Percentiles rank a stretch among this genome's conserved stretches.
Conservation (phyloP, 2,113 vertebrate species). For the Lagopus leucura region DNA sequence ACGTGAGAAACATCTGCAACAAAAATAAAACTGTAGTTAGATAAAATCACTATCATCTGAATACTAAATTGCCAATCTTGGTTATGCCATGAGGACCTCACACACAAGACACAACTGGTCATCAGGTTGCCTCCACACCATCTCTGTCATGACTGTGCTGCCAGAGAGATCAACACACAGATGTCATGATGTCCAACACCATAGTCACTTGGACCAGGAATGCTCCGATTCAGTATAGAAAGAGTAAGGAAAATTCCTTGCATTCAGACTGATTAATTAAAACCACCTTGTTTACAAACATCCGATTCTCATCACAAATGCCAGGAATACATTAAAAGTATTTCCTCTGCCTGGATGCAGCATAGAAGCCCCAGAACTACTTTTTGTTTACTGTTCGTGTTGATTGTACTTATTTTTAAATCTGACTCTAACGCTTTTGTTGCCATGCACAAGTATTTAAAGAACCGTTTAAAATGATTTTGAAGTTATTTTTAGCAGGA, state of each 20-base stretch:
- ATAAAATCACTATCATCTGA: background rate
- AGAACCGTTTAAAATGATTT: background rate
- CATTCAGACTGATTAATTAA: background rate
- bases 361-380: background rate
- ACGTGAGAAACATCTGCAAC: background rate
- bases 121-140: background rate
- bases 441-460: background rate
- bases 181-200: background rate
- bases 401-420: background rate
- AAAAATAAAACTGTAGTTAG: background rate
- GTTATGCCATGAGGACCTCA: background rate
- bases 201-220: background rate
- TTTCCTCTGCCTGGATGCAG: background rate
- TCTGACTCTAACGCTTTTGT: background rate
- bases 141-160: background rate
- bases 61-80: background rate
- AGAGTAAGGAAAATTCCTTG: background rate
- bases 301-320: background rate
- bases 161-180: background rate
- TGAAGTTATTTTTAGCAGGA: conserved; percentile 9
- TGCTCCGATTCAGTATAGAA: background rate
- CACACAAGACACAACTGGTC: background rate
- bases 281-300: background rate
- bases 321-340: background rate
- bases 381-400: background rate